Evolutionary conservation across 2,113 vertebrate species (phyloP), one percentile per base, ranked within the genome.

Genomic region (Harpagus bidentatus): DNA sequence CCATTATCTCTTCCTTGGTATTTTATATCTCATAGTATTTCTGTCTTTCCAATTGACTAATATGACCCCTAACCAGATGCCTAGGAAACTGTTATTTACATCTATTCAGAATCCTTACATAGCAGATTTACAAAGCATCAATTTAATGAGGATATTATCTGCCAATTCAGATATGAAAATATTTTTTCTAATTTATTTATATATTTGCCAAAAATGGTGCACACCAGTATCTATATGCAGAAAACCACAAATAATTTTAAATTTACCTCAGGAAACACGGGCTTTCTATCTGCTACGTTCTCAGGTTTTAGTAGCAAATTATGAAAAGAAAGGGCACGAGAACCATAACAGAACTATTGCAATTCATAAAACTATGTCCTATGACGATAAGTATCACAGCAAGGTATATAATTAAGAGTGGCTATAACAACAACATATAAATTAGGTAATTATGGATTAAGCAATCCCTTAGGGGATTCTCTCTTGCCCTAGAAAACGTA

Each of bases 361-460:
- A 65, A 47, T 90, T 94, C 82, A 85, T 80, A 78, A 78, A 93
- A 56, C 34, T 16, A 70, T 42, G 43, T 55, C 53, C 65, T 82
- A 65, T 47, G 82, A 96, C 55, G 38, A 13, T 92, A 89, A 95
- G 90, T 77, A 82, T 90, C 92, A 90, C 87, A 96, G 83, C 71
- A 86, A 95, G 95, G 86, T 95, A 87, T 82, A 92, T 96, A 96
- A 97, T 96, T 96, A 90, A 91, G 72, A 86, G 36, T 55, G 74
- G 66, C 82, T 91, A 66, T 88, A 96, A 95, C 84, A 92, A 84
- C 86, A 95, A 96, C 86, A 90, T 92, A 97, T 86, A 97, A 96
- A 95, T 97, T 97, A 95, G 95, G 81, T 97, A 96, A 95, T 94
- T 95, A 94, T 85, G 90, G 94, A 95, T 96, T 94, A 96, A 97